Conservation (phyloP, 1,140 invertebrate species). For the Eubasilissa regina region DNA sequence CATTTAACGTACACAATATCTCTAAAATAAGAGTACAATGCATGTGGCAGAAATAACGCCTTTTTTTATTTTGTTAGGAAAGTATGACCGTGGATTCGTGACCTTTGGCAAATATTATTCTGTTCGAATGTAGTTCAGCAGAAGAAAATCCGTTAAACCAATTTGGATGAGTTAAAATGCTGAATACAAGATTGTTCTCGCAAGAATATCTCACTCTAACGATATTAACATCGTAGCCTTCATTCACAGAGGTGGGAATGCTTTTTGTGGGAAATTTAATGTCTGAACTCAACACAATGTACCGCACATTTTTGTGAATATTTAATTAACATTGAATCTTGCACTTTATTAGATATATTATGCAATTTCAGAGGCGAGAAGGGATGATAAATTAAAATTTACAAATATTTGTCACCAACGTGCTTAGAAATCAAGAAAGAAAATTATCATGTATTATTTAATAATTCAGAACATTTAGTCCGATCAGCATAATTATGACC, state of each 20-base stretch:
- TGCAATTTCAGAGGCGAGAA: background rate
- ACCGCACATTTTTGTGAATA: constrained; percentile 10
- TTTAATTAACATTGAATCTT: constrained; percentile 9
- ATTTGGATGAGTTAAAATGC: constrained; percentile 5
- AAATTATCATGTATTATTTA: no score
- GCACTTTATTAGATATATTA: background rate
- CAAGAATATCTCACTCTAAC: background rate
- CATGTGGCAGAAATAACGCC: no score
- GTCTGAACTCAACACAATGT: background rate
- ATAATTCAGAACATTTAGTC: no score
- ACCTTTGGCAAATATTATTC: constrained; percentile 2
- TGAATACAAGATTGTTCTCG: background rate
- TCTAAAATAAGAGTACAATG: no score
- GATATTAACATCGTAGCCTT: constrained; percentile 2
- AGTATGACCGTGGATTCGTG: background rate
- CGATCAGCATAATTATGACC: no score
- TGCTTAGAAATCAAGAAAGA: no score
- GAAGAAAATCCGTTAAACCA: constrained; percentile 3
- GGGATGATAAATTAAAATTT: no score
- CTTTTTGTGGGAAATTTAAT: constrained; percentile 14
- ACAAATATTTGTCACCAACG: no score
- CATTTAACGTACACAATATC: no score
- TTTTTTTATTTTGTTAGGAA: background rate
- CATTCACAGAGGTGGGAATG: constrained; percentile 12
- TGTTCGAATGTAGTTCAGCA: background rate